Percentiles rank a stretch among this genome's conserved stretches.
phyloP scores from a whole-genome alignment of 2,113 vertebrate genomes.

The Verasper variegatus region DNA sequence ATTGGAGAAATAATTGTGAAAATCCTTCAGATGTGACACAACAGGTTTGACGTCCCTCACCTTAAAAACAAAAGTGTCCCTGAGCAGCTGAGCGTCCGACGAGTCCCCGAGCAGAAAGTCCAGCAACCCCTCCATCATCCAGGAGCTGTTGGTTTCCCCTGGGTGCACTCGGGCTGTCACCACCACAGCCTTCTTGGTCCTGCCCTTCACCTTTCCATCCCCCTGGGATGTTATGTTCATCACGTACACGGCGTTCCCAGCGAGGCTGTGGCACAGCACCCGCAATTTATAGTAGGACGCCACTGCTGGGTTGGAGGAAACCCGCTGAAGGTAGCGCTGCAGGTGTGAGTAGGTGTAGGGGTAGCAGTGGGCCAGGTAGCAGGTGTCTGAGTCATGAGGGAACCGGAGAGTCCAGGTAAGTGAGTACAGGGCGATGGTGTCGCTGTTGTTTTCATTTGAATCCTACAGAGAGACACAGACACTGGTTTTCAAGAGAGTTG shows the following conservation, averaged over 20 bases:
- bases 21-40: neutral
- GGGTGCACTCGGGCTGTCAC: conserved; percentile 90
- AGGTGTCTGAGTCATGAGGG: conserved; percentile 87
- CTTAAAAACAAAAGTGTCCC: conserved; percentile 91
- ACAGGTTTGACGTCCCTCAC: conserved; percentile 38
- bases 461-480: conserved; percentile 35
- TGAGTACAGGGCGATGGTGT: conserved; percentile 57
- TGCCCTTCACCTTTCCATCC: conserved; percentile 23
- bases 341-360: conserved; percentile 93
- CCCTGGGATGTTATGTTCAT: conserved; percentile 85
- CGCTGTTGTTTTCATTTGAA: conserved; percentile 39
- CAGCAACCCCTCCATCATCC: conserved; percentile 93
- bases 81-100: conserved; percentile 86
- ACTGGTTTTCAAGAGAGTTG: neutral
- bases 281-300: conserved; percentile 84
- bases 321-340: conserved; percentile 82
- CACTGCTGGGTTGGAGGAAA: conserved; percentile 78
- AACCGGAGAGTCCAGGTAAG: conserved; percentile 91
- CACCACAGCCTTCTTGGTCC: conserved; percentile 86
- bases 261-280: conserved; percentile 88
- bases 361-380: conserved; percentile 92
- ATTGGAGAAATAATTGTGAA: neutral
- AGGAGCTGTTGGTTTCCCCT: conserved; percentile 89
- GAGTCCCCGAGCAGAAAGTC: conserved; percentile 89
- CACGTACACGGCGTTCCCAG: conserved; percentile 87